These are phyloP conservation scores for Ruditapes philippinarum DNA, from an alignment of 1,140 invertebrate genomes.

Conservation along the genomic window DNA sequence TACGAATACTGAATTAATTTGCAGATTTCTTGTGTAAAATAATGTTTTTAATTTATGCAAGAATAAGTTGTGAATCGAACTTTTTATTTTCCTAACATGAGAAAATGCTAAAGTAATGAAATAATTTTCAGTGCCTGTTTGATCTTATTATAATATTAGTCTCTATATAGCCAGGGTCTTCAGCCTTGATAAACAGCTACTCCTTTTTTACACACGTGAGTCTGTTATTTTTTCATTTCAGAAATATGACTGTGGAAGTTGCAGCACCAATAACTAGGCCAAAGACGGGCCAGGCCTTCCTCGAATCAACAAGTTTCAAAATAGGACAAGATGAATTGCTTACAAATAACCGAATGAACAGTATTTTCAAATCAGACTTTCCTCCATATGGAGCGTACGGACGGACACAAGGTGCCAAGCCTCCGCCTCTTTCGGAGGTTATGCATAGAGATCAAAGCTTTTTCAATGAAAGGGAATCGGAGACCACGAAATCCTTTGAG, in stretches of 20 bases:
- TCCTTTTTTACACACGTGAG: too few species aligned
- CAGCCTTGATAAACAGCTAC: background rate
- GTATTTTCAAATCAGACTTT: slow-evolving; percentile 82
- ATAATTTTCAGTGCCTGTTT: too few species aligned
- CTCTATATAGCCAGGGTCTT: background rate
- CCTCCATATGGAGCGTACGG: slow-evolving; percentile 72
- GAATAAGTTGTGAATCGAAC: too few species aligned
- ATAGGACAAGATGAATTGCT: slow-evolving; percentile 78
- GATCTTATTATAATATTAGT: background rate
- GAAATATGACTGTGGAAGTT: slow-evolving; percentile 39
- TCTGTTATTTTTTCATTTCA: too few species aligned
- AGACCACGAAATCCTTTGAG: slow-evolving; percentile 78
- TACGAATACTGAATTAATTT: too few species aligned
- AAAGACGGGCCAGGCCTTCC: slow-evolving; percentile 69
- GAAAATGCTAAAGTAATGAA: too few species aligned
- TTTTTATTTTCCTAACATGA: too few species aligned
- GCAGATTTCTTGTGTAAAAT: too few species aligned
- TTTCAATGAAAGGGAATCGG: slow-evolving; percentile 80
- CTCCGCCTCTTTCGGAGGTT: slow-evolving; percentile 78
- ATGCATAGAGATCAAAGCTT: slow-evolving; percentile 81
- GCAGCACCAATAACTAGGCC: slow-evolving; percentile 66
- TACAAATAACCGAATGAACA: slow-evolving; percentile 71
- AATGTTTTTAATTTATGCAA: too few species aligned
- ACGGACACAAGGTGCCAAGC: slow-evolving; percentile 68
- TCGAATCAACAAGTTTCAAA: slow-evolving; percentile 78